These are phyloP conservation scores for Pogonognathellus flavescens DNA, from an alignment of 1,140 invertebrate species.

Conservation along the genomic window DNA sequence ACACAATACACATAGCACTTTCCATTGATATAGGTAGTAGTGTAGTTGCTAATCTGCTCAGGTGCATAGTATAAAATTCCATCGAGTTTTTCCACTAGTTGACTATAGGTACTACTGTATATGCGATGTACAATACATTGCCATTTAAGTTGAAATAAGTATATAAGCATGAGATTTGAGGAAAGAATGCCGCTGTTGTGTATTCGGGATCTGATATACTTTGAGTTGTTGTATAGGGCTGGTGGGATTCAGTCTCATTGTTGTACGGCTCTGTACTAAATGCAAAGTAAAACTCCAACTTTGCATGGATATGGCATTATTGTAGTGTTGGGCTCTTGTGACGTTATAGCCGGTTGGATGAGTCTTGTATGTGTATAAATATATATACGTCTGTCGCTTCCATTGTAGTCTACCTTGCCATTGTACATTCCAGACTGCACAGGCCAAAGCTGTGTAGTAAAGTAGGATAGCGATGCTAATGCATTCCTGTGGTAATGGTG, in stretches of 20 bases:
- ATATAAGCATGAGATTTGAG: not conserved
- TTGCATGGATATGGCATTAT: not conserved
- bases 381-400: not conserved
- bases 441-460: not conserved
- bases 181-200: conserved; percentile 7
- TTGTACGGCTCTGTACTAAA: not conserved
- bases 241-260: not conserved
- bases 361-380: too few relatives aligned
- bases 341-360: too few relatives aligned
- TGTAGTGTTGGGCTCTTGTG: not conserved
- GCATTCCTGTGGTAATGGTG: conserved; percentile 18
- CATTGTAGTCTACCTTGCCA: conserved; percentile 26
- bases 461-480: conserved; percentile 14
- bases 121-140: not conserved
- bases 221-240: not conserved
- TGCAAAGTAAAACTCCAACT: conserved; percentile 7
- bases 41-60: conserved; percentile 12
- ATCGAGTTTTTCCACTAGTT: conserved; percentile 1
- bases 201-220: not conserved
- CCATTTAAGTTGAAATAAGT: not conserved
- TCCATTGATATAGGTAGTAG: too few relatives aligned
- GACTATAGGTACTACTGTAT: not conserved
- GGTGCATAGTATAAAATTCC: conserved; percentile 2
- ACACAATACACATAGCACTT: too few relatives aligned
- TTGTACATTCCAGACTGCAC: not conserved